phyloP scores from a whole-genome alignment of 1,140 invertebrate species.

The Leptinotarsa undecemlineata region DNA sequence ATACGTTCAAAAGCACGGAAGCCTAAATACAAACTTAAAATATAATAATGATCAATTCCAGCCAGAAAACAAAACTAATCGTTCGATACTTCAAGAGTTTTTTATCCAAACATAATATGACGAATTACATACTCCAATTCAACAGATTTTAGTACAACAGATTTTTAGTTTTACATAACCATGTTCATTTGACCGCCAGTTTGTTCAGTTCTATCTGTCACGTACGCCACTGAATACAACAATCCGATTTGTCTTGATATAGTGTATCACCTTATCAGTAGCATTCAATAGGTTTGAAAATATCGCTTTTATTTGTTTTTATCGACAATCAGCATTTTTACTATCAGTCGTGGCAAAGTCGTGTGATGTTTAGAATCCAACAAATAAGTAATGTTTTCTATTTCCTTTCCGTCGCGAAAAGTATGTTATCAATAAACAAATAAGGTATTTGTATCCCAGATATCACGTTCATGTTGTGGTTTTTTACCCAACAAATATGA shows the following conservation, averaged over 20 bases:
- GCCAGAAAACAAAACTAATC: too few relatives aligned
- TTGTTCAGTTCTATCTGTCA: too few relatives aligned
- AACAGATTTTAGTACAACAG: too few relatives aligned
- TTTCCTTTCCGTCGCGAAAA: constrained; percentile 1
- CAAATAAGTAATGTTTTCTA: not conserved
- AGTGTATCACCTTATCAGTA: constrained; percentile 10
- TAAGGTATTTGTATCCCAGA: not conserved
- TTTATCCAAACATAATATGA: too few relatives aligned
- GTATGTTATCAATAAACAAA: not conserved
- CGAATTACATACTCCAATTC: too few relatives aligned
- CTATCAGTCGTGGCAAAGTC: not conserved
- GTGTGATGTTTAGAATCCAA: not conserved
- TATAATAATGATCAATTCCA: too few relatives aligned
- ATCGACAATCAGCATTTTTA: constrained; percentile 19
- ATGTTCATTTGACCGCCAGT: too few relatives aligned
- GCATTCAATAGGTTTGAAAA: constrained; percentile 7
- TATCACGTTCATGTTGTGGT: not conserved
- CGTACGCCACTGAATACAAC: too few relatives aligned
- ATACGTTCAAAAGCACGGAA: too few relatives aligned
- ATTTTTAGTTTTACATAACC: too few relatives aligned
- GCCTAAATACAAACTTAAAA: too few relatives aligned
- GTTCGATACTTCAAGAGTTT: too few relatives aligned
- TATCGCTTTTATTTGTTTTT: not conserved
- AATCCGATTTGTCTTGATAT: not conserved
- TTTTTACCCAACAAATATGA: not conserved